Percentiles rank a stretch among this genome's conserved stretches.
Conservation (phyloP, 2,113 vertebrate genomes). For the Pogona vitticeps region DNA sequence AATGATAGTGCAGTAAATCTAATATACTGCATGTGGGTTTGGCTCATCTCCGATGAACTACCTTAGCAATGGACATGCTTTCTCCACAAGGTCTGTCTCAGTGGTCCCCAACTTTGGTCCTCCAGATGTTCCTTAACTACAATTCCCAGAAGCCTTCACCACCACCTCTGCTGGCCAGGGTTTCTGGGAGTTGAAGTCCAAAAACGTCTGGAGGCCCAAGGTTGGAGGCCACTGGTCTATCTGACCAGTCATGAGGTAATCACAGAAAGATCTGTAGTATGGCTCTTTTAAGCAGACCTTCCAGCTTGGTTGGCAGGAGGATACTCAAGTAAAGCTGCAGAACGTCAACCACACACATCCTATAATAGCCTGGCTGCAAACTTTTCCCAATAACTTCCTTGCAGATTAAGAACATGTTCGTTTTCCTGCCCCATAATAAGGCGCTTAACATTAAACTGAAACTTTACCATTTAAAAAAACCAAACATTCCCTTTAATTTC, state of each 20-base stretch:
- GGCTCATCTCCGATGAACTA: background rate
- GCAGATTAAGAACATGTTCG: background rate
- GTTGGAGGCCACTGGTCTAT: too few relatives aligned
- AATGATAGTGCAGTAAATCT: background rate
- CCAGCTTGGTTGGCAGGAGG: background rate
- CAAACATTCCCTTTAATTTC: background rate
- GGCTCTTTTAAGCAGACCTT: background rate
- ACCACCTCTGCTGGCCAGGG: too few relatives aligned
- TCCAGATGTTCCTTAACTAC: too few relatives aligned
- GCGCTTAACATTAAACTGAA: background rate
- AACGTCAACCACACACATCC: background rate
- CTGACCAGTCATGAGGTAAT: too few relatives aligned
- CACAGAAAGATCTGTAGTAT: background rate
- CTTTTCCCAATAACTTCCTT: background rate
- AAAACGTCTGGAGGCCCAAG: too few relatives aligned
- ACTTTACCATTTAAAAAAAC: rapidly evolving
- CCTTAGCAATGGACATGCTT: background rate
- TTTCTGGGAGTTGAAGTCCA: too few relatives aligned
- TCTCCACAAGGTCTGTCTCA: background rate
- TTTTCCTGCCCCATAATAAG: background rate
- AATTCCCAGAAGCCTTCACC: too few relatives aligned
- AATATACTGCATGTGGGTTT: background rate
- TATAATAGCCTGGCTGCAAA: background rate
- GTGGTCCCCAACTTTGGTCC: background rate
- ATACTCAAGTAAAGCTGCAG: background rate